These are phyloP conservation scores for Polypedilum pembai DNA, from an alignment of 1,140 invertebrate species.

Conservation along the genomic window DNA sequence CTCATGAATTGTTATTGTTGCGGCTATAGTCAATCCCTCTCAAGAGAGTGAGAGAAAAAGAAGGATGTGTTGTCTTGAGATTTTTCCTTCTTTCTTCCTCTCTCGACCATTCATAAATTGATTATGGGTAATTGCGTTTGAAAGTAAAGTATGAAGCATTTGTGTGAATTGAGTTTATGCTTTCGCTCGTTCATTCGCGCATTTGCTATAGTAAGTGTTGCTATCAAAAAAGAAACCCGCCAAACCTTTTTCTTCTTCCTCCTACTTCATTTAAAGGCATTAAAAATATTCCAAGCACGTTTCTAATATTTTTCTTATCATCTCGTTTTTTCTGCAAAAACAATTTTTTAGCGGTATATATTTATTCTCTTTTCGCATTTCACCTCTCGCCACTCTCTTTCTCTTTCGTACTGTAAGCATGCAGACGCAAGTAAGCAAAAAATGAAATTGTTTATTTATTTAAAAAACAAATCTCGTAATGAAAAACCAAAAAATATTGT, in stretches of 20 bases:
- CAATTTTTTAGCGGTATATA: background rate
- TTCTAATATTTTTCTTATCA: constrained; percentile 26
- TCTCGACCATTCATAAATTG: background rate
- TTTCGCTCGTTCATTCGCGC: no score
- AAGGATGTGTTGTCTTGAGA: background rate
- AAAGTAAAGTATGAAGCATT: constrained; percentile 23
- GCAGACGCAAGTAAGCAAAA: background rate
- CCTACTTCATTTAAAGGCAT: background rate
- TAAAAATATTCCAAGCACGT: constrained; percentile 23
- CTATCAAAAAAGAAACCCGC: background rate
- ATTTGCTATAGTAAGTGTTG: background rate
- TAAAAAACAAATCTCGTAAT: constrained; percentile 9
- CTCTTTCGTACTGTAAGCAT: background rate
- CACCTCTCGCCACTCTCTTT: background rate
- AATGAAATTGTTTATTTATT: constrained; percentile 26
- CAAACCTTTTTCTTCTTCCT: constrained; percentile 15
- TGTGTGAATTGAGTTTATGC: background rate
- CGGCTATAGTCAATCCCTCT: background rate
- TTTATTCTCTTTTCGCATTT: background rate
- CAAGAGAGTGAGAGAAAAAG: background rate
- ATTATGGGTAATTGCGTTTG: constrained; percentile 26
- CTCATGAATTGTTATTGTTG: background rate
- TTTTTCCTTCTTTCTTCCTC: no score
- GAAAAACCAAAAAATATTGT: constrained; percentile 11
- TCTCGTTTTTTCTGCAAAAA: background rate